Evolutionary conservation across 2,797 vertebrate genomes (phyloP), one percentile per base, ranked within the genome.

Genomic region (Sebastes taczanowskii): DNA sequence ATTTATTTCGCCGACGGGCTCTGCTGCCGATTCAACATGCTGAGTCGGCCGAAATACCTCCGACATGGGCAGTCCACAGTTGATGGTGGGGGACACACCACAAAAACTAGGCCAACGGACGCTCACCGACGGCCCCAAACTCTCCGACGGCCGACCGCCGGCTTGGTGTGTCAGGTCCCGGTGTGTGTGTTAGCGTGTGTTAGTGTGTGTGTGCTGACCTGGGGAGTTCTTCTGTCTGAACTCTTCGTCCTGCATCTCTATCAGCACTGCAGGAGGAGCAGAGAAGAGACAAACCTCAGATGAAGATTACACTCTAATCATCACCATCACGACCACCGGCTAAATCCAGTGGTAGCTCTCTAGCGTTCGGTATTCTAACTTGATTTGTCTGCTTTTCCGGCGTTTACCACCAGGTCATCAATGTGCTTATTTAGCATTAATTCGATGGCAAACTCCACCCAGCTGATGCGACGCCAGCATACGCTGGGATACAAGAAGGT

Each of bases 221-320:
- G 96, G 96, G 18, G 95, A 96, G 88, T 82, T 94, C 95, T 95
- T 96, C 93, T 95, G 95, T 90, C 95, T 95, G 94, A 96, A 95
- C 92, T 96, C 95, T 94, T 96, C 96, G 56, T 96, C 95, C 92
- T 96, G 96, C 96, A 96, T 95, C 96, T 96, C 96, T 94, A 96
- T 96, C 92, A 96, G 94, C 92, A 96, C 96, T 96, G 88, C 38
- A 86, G 86, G 77, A 91, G 80, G 82, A 88, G 77, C 81, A 84
- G 61, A 90, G 84, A 88, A 83, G 78, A 90, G 73, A 90, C 53
- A 88, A 75, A 85, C 77, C 71, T 77, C 74, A 87, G 29, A 27
- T 34, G 65, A 79, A 61, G 49, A 52, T 52, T 63, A 69, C 25
- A 74, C 35, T 73, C 22, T 11, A 20, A 49, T 52, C 32, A 62